Base-by-base conservation (phyloP, 1,140 invertebrate species). In the Drosophila pseudoananassae region DNA sequence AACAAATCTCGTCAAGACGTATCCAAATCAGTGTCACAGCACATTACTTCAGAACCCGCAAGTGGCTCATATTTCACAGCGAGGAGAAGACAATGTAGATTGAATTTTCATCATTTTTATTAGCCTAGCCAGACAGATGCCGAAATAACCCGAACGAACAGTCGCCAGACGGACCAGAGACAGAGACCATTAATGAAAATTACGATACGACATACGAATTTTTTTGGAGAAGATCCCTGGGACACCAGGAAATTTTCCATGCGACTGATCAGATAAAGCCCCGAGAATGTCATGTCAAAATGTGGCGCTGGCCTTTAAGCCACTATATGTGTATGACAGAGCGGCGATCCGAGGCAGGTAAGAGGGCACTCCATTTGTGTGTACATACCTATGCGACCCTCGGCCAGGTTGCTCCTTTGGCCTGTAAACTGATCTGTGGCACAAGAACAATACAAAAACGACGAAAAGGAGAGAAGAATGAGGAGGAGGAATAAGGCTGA, bases 21-120 rank as follows among this genome's bases (percentile, higher is more conserved):
- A 60, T 71, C 60, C 71, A 55, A 81, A 87, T 82, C 64, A 82
- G 78, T 82, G 82, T 68, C 82, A 78, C 54, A 25, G 31, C 54
- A 58, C 77, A 85, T 84, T 85, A 82, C 59, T 49, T 47, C 31
- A 70, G 77, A 77, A 55, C 63, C 61, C 63, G 69, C 74, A 77
- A 78, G 51, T 82, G 69, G 60, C 74, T 85, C 81, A 64, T 68
- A 87, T 85, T 85, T 78, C 81, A 75, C 40, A 59, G 46, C 27
- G n/a, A 38, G 60, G 23, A 36, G 14, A 31, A 27, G n/a, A 10
- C 38, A 14, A 43, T 17, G 40, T 55, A 66, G 76, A 76, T 73
- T 77, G 69, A 85, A 85, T 87, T 81, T 85, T 85, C 82, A 85
- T 85, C 82, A 85, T 82, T 75, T 72, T 85, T 59, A 85, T 85